phyloP scores from a whole-genome alignment of 2,113 vertebrate species.

The Pitta sordida region DNA sequence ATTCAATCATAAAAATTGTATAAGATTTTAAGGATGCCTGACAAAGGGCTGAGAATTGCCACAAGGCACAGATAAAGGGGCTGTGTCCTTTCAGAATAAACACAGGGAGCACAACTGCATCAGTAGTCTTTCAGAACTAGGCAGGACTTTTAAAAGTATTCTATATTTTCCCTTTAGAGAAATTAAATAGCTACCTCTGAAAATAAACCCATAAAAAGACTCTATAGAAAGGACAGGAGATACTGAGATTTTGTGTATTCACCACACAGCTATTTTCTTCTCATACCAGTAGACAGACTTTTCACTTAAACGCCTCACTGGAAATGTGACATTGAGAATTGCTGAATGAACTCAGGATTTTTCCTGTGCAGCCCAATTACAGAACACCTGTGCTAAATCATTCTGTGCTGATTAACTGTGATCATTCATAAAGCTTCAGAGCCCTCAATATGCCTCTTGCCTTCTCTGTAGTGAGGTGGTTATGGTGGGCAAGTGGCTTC shows the following conservation, averaged over 20 bases:
- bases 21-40: constrained; percentile 4
- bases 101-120: not conserved
- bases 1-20: not conserved
- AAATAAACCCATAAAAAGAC: not conserved
- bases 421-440: constrained; percentile 60
- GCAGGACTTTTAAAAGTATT: not conserved
- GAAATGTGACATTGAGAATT: constrained; percentile 16
- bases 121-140: not conserved
- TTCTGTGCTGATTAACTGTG: constrained; percentile 37
- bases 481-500: constrained; percentile 39
- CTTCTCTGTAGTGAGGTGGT: constrained; percentile 25
- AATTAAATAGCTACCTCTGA: not conserved
- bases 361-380: not conserved
- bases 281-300: not conserved
- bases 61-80: not conserved
- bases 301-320: not conserved
- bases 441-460: constrained; percentile 29
- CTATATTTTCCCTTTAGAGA: not conserved
- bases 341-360: not conserved
- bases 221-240: not conserved
- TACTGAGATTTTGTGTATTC: not conserved
- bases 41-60: not conserved
- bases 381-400: constrained; percentile 48
- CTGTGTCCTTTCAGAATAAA: not conserved
- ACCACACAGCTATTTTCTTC: not conserved